A percentile compares a stretch with the other conserved stretches of the same genome.
Evolutionary conservation across 2,113 vertebrate species (phyloP).

Genomic region (Pungitius pungitius): DNA sequence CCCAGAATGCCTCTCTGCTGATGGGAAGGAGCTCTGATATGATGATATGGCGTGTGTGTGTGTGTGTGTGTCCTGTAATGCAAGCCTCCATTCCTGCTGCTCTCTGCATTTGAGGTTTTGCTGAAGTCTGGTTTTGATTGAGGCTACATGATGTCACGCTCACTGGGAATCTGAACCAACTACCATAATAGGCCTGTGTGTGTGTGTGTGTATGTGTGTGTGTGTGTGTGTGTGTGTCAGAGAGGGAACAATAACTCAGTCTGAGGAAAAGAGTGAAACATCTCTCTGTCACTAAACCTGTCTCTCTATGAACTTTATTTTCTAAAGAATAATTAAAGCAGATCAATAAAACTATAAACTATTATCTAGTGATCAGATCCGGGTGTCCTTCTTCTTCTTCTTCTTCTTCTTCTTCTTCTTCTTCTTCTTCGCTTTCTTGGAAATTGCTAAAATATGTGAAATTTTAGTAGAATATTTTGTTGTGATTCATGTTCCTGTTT

Average conservation of each 20-base stretch:
- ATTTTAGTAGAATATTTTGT: background rate
- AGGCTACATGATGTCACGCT: constrained; percentile 71
- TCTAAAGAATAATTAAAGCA: background rate
- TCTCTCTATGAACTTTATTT: background rate
- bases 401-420: background rate
- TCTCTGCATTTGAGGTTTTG: constrained; percentile 54
- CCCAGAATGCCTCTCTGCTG: constrained; percentile 43
- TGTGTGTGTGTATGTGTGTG: constrained; percentile 34
- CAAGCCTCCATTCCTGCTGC: constrained; percentile 39
- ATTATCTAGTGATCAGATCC: background rate
- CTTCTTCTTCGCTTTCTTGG: background rate
- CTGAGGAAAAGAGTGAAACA: constrained; percentile 9
- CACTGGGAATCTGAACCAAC: constrained; percentile 58
- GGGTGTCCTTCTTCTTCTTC: background rate
- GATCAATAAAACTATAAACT: background rate
- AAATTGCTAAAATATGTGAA: background rate
- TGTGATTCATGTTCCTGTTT: background rate
- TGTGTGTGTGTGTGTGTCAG: constrained; percentile 16
- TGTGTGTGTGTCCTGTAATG: constrained; percentile 32
- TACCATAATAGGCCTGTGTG: constrained; percentile 41
- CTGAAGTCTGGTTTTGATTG: constrained; percentile 70
- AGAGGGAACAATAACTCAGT: constrained; percentile 19
- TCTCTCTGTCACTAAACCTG: background rate
- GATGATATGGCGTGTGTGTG: constrained; percentile 33
- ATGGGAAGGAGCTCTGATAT: background rate